Conservation (phyloP, 2,888 invertebrate genomes). For the Scelioninae gen. 1 region DNA sequence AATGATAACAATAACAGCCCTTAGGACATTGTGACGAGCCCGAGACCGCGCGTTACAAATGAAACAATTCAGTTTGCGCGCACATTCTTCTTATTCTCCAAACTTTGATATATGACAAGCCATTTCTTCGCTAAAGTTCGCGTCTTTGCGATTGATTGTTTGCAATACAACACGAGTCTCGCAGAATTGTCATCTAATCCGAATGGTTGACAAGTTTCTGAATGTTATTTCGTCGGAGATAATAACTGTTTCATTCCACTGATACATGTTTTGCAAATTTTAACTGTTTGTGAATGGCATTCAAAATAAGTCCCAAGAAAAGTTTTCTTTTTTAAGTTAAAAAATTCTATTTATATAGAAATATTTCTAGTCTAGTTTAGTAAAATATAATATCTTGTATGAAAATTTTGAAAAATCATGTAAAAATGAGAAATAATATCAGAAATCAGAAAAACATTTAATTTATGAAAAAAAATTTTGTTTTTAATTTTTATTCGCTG, state of each 20-base stretch:
- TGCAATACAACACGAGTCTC: not conserved
- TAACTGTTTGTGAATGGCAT: too few relatives aligned
- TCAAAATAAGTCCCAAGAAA: too few relatives aligned
- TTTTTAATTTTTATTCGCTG: too few relatives aligned
- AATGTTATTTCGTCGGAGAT: not conserved
- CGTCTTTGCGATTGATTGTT: not conserved
- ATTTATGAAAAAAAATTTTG: too few relatives aligned
- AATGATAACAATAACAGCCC: slow-evolving; percentile 53
- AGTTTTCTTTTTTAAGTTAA: too few relatives aligned
- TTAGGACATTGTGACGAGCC: slow-evolving; percentile 24
- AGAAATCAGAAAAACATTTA: too few relatives aligned
- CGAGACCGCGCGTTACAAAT: slow-evolving; percentile 20
- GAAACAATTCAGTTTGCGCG: slow-evolving; percentile 33
- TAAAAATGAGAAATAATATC: too few relatives aligned
- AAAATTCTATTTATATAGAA: too few relatives aligned
- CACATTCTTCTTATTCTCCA: slow-evolving; percentile 25
- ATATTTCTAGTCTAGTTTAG: too few relatives aligned
- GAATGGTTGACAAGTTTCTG: not conserved
- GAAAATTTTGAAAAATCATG: too few relatives aligned
- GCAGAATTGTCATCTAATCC: slow-evolving; percentile 26
- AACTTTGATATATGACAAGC: slow-evolving; percentile 27
- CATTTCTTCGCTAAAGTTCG: slow-evolving; percentile 19
- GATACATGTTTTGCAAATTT: not conserved
- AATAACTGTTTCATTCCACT: not conserved
- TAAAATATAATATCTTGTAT: too few relatives aligned